Conservation (phyloP, 2,797 vertebrate species). For the Macropus fuliginosus region DNA sequence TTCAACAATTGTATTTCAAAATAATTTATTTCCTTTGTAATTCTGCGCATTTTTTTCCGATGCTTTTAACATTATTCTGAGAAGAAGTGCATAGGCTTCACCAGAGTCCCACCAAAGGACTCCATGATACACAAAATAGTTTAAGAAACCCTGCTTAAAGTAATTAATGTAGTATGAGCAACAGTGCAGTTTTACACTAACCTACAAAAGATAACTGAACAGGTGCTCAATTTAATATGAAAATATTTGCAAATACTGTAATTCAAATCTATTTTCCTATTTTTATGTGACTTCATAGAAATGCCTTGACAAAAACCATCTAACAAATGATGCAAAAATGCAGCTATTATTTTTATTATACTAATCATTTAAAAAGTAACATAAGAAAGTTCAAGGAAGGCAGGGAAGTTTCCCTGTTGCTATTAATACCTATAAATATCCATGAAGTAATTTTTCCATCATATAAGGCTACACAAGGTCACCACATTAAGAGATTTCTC, state of each 20-base stretch:
- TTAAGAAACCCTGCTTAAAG: not conserved
- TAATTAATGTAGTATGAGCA: not conserved
- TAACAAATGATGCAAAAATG: slow-evolving; percentile 51
- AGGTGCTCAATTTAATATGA: not conserved
- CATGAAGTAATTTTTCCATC: slow-evolving; percentile 71
- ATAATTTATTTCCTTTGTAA: not conserved
- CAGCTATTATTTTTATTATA: slow-evolving; percentile 29
- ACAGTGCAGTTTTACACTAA: not conserved
- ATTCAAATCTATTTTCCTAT: not conserved
- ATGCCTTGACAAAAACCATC: not conserved
- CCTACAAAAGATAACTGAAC: not conserved
- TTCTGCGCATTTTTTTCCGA: not conserved
- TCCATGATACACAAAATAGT: not conserved
- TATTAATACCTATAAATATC: slow-evolving; percentile 72
- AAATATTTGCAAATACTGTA: not conserved
- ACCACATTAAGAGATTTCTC: slow-evolving; percentile 70
- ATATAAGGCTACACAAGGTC: slow-evolving; percentile 67
- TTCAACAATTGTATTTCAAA: not conserved
- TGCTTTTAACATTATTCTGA: not conserved
- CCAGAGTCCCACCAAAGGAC: not conserved
- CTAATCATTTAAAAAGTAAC: slow-evolving; percentile 54
- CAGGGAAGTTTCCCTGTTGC: slow-evolving; percentile 65
- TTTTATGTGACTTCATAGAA: not conserved
- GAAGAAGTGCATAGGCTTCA: not conserved
- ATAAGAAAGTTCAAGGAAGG: slow-evolving; percentile 54